Conservation (phyloP, 2,113 vertebrate species). For the Jacana jacana region DNA sequence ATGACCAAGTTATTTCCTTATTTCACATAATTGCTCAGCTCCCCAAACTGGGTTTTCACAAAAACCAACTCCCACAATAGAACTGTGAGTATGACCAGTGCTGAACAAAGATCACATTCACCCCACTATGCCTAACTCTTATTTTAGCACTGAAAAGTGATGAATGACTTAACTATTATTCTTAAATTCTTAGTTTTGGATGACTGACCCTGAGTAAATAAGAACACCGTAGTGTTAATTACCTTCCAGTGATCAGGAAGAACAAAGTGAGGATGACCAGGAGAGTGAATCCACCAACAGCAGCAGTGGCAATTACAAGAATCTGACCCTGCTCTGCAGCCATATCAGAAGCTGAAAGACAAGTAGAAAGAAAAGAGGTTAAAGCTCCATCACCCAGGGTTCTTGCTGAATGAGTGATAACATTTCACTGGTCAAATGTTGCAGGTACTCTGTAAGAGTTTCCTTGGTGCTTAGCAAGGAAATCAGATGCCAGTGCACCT, state of each 20-base stretch:
- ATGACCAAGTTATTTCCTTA: background rate
- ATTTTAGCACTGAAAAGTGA: background rate
- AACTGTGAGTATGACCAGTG: background rate
- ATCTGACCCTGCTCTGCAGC: constrained; percentile 93
- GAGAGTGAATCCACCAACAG: constrained; percentile 93
- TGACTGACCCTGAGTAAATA: background rate
- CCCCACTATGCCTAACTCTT: background rate
- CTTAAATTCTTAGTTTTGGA: background rate
- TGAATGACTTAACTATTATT: background rate
- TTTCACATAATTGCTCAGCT: background rate
- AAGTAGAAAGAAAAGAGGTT: constrained; percentile 5
- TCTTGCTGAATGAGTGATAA: background rate
- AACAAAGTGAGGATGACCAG: constrained; percentile 94
- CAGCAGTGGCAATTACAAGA: constrained; percentile 91
- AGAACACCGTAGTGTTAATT: constrained; percentile 34
- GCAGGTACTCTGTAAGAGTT: background rate
- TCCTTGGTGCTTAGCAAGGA: background rate
- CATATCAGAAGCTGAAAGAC: constrained; percentile 88
- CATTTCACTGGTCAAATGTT: background rate
- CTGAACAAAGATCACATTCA: background rate
- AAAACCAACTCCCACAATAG: background rate
- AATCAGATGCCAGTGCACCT: accelerated
- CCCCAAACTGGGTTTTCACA: background rate
- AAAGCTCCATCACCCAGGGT: background rate
- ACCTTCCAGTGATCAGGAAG: constrained; percentile 96